phyloP scores from a whole-genome alignment of 2,113 vertebrate genomes.

The Entelurus aequoreus region DNA sequence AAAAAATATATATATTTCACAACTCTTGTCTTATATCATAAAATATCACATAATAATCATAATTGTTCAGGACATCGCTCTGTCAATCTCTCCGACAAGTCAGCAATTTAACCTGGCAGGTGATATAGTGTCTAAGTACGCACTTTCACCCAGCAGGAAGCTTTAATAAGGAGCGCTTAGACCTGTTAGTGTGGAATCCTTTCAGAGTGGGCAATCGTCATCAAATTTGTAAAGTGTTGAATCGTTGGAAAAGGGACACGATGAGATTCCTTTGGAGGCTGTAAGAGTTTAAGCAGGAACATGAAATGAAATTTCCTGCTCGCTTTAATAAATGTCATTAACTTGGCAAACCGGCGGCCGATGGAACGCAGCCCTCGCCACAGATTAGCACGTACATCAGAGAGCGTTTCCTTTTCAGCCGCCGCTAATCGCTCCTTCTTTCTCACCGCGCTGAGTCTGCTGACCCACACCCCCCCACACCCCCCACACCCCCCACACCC shows the following conservation, averaged over 20 bases:
- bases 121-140: background rate
- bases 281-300: conserved; percentile 14
- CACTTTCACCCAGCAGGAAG: background rate
- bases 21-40: no score
- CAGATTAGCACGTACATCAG: conserved; percentile 64
- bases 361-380: conserved; percentile 31
- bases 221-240: background rate
- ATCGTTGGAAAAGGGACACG: background rate
- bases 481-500: background rate
- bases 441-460: conserved; percentile 39
- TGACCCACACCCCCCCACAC: conserved; percentile 25
- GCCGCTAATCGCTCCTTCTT: conserved; percentile 53
- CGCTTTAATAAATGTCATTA: conserved; percentile 47
- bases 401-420: conserved; percentile 54
- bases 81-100: conserved; percentile 55
- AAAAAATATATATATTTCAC: no score
- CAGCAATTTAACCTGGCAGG: conserved; percentile 39
- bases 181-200: conserved; percentile 2
- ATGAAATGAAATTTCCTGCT: conserved; percentile 18
- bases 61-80: conserved; percentile 31
- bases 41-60: no score
- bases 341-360: conserved; percentile 45
- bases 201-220: background rate
- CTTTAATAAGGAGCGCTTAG: no score
- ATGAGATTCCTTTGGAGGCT: conserved; percentile 15